These are phyloP conservation scores for Aricia artaxerxes DNA, from an alignment of 2,888 invertebrate species.

Conservation along the genomic window DNA sequence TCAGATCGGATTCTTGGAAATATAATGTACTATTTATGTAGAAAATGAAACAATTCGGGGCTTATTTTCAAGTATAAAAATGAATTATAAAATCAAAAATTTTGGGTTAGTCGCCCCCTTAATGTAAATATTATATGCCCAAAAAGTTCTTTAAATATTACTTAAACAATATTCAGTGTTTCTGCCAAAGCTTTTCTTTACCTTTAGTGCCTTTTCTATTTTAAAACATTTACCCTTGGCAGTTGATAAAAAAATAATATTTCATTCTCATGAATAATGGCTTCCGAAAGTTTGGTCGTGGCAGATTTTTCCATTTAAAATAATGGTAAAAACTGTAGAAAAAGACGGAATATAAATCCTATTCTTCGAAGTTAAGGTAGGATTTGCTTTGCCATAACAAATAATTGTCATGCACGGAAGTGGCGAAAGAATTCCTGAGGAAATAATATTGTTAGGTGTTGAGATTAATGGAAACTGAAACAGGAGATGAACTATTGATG, in stretches of 20 bases:
- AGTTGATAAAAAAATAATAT: constrained; percentile 11
- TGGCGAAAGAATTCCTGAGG: neutral
- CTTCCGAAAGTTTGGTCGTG: neutral
- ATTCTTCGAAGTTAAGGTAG: neutral
- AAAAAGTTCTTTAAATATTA: no score
- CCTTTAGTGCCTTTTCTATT: neutral
- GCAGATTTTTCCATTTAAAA: constrained; percentile 20
- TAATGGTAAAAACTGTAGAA: neutral
- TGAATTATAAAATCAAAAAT: no score
- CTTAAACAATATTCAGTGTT: neutral
- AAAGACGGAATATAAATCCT: neutral
- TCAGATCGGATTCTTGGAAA: no score
- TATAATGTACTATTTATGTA: no score
- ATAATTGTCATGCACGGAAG: constrained; percentile 2
- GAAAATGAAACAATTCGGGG: no score
- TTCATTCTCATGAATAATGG: constrained; percentile 2
- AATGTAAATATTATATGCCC: no score
- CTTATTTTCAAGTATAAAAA: no score
- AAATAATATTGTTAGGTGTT: constrained; percentile 17
- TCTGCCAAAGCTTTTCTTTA: neutral
- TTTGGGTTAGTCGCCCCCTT: no score
- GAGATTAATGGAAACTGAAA: neutral
- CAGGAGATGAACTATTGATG: constrained; percentile 1
- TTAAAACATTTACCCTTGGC: neutral
- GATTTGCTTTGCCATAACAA: neutral